Evolutionary conservation across 2,113 vertebrate species (phyloP).

Genomic region (Campylomormyrus tamandua): DNA sequence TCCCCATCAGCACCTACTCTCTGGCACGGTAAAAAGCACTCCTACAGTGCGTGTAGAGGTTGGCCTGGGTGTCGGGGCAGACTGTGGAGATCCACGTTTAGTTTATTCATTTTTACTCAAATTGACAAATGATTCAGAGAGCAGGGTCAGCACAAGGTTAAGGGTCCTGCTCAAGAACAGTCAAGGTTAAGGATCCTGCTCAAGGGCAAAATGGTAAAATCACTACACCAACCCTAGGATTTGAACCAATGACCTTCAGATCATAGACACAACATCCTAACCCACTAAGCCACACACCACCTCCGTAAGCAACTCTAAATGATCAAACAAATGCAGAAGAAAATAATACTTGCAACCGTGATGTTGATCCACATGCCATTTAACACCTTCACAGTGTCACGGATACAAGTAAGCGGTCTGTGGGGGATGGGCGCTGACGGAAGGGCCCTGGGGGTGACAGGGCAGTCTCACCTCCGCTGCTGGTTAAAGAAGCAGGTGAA

Average conservation of each 20-base stretch:
- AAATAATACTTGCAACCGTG: background rate
- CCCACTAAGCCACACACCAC: background rate
- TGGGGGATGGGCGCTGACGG: background rate
- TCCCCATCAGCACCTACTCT: background rate
- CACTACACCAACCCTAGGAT: background rate
- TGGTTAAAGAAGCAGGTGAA: conserved; percentile 95
- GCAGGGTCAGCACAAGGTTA: background rate
- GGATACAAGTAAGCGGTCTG: background rate
- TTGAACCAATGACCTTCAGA: background rate
- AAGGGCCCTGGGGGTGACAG: background rate
- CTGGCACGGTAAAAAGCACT: background rate
- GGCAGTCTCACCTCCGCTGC: conserved; percentile 74
- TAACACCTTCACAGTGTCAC: background rate
- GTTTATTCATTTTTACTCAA: background rate
- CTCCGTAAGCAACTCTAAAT: background rate
- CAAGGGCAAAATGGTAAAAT: background rate
- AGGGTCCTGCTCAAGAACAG: too few species aligned
- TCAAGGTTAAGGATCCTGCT: too few species aligned
- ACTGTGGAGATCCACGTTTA: background rate
- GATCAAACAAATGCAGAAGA: background rate
- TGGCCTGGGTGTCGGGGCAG: background rate
- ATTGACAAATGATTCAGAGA: background rate
- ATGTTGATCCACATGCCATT: background rate
- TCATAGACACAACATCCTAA: background rate
- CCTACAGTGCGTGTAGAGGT: background rate